These are phyloP conservation scores for Prionailurus bengalensis DNA, from an alignment of 2,113 vertebrate genomes.

Conservation along the genomic window DNA sequence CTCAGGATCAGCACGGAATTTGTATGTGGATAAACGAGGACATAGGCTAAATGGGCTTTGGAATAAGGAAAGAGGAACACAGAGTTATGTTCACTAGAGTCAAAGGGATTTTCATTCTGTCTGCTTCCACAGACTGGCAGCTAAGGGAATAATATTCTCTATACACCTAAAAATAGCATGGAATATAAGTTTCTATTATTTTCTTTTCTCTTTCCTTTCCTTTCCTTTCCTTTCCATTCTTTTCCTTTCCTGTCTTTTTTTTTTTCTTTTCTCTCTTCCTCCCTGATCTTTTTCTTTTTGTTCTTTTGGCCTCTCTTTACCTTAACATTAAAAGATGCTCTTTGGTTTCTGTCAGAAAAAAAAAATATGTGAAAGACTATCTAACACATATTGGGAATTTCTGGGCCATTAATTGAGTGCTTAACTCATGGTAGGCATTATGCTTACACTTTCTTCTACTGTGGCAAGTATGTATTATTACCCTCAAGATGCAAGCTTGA, in stretches of 20 bases:
- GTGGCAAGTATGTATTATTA: background rate
- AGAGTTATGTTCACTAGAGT: background rate
- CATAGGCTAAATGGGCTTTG: background rate
- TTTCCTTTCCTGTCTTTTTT: background rate
- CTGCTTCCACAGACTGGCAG: background rate
- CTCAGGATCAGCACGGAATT: background rate
- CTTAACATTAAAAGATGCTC: background rate
- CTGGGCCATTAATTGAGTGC: background rate
- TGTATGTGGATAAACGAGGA: background rate
- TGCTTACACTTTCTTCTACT: background rate
- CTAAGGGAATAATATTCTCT: background rate
- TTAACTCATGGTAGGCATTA: background rate
- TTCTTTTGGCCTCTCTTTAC: background rate
- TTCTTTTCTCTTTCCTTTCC: too few relatives aligned
- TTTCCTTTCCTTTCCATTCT: background rate
- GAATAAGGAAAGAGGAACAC: background rate
- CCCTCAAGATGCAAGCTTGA: background rate
- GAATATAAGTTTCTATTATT: background rate
- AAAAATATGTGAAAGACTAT: background rate
- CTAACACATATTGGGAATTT: background rate
- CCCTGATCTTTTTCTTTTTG: background rate
- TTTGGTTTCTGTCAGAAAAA: constrained; percentile 38
- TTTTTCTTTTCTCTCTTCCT: background rate
- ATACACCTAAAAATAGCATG: background rate
- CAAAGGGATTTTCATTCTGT: background rate